Conservation (phyloP, 2,888 invertebrate genomes). For the Buathra laborator region DNA sequence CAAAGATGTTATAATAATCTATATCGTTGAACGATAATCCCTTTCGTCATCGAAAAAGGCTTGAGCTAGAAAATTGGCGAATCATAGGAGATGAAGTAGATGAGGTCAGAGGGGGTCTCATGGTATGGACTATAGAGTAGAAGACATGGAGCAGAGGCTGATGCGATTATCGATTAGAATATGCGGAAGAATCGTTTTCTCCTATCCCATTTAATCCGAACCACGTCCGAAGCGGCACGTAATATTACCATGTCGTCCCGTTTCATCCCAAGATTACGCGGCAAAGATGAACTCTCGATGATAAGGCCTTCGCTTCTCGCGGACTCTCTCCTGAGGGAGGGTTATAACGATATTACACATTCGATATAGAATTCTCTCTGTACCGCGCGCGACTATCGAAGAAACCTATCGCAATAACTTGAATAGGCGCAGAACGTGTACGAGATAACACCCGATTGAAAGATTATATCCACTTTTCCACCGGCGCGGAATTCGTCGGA, state of each 20-base stretch:
- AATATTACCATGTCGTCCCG: slow-evolving; percentile 67
- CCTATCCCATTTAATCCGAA: slow-evolving; percentile 64
- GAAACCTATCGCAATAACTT: slow-evolving; percentile 36
- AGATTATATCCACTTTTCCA: neutral
- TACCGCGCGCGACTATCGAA: slow-evolving; percentile 23
- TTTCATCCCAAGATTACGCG: slow-evolving; percentile 63
- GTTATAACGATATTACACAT: slow-evolving; percentile 56
- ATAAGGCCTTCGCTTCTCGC: slow-evolving; percentile 56
- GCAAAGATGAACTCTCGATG: slow-evolving; percentile 60
- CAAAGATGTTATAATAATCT: neutral
- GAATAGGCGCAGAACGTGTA: neutral
- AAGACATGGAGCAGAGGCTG: slow-evolving; percentile 42
- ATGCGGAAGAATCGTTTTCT: slow-evolving; percentile 62
- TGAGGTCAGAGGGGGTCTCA: neutral
- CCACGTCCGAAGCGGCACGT: slow-evolving; percentile 65
- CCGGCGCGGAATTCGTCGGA: neutral
- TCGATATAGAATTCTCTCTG: slow-evolving; percentile 58
- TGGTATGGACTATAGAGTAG: slow-evolving; percentile 28
- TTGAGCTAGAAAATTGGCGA: slow-evolving; percentile 12
- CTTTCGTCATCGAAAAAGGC: neutral
- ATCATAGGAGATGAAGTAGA: slow-evolving; percentile 5
- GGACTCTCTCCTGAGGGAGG: slow-evolving; percentile 27
- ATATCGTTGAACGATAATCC: slow-evolving; percentile 7
- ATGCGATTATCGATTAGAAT: slow-evolving; percentile 65
- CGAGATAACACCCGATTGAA: slow-evolving; percentile 12